Conservation (phyloP, 2,113 vertebrate genomes). For the Nestor notabilis region DNA sequence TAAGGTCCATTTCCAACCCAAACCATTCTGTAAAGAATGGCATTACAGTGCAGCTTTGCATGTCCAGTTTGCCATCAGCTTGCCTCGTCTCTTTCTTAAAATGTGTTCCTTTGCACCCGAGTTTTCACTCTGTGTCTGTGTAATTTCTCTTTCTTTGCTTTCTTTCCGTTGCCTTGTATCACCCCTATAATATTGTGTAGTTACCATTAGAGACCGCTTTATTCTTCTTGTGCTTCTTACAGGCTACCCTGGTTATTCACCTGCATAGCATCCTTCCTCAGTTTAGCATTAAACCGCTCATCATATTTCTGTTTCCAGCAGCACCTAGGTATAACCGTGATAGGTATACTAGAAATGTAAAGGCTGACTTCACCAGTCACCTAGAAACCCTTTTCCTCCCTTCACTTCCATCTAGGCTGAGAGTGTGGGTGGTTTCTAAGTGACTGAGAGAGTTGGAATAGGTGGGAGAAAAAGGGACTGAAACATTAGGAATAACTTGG, state of each 20-base stretch:
- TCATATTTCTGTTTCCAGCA: background rate
- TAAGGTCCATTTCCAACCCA: background rate
- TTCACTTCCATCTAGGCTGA: background rate
- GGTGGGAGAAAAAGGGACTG: conserved; percentile 37
- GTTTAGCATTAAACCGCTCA: background rate
- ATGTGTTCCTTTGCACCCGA: background rate
- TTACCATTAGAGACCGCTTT: background rate
- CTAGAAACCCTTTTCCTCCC: conserved; percentile 12
- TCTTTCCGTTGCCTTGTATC: background rate
- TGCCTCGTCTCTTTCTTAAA: accelerated
- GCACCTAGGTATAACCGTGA: background rate
- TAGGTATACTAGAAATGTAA: background rate
- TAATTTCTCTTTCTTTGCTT: background rate
- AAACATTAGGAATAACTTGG: conserved; percentile 15
- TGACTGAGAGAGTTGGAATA: conserved; percentile 44
- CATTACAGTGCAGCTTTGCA: background rate
- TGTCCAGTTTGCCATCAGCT: background rate
- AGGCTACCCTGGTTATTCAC: background rate
- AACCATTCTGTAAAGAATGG: background rate
- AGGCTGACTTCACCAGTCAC: background rate
- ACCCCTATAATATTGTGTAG: background rate
- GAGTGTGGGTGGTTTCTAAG: conserved; percentile 40
- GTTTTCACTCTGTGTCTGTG: background rate
- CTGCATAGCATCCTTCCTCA: background rate
- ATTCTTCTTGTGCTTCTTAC: background rate